Evolutionary conservation across 1,140 invertebrate genomes (phyloP), one percentile per base, ranked within the genome.

Genomic region (Sycophaga agraensis): DNA sequence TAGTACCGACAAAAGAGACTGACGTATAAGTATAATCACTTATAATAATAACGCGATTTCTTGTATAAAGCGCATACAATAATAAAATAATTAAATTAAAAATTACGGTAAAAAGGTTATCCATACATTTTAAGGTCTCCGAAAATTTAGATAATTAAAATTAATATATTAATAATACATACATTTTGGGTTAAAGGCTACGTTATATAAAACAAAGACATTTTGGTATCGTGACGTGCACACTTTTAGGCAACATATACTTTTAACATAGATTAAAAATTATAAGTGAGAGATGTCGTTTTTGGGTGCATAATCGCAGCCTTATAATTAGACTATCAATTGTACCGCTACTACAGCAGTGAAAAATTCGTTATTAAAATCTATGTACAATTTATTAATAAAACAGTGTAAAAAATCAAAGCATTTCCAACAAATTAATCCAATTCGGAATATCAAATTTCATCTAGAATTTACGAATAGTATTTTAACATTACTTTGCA

Each of bases 141-240:
- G 11, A 31, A 6, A 11, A 31, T 6, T 31, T 31, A 31, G 5
- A 11, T 11, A 11, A 31, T 49, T 49, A 49, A 17, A 31, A 0
- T 34, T 49, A 34, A 34, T 9, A 45, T 50, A 50, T 35, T 57
- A 57, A 63, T 63, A 63, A 63, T 57, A 57, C 60, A 51, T 45
- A 51, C 12, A 40, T 57, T 57, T 51, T 28, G 42, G 43, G 43
- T 4, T 57, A 50, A 51, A 51, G 39, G 51, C 46, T 63, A 57
- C 46, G 37, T 57, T 57, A 14, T 50, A 57, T 22, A 51, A 49
- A 24, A 34, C 22, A 35, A 57, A 17, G 35, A 63, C 17, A 62
- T 63, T 63, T 63, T 57, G 60, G 60, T 63, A 63, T 63, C 54
- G 28, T 57, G 28, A 55, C 14, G 46, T 63, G 46, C 43, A 63